These are phyloP conservation scores for Agrotis clavis DNA, from an alignment of 2,888 invertebrate species.

Conservation along the genomic window DNA sequence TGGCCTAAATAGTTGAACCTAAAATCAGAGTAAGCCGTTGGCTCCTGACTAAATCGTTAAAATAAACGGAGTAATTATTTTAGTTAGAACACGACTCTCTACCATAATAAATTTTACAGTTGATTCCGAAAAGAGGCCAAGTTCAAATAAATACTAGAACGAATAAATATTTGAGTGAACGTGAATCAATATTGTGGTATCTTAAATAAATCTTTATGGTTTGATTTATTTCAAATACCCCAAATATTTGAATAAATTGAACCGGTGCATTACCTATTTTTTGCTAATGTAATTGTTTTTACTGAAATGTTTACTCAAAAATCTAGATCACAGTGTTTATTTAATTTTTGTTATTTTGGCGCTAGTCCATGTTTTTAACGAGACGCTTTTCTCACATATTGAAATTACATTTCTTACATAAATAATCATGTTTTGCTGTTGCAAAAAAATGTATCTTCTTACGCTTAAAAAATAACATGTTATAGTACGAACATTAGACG, in stretches of 20 bases:
- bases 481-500: background rate
- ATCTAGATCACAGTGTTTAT: conserved; percentile 14
- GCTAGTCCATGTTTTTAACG: background rate
- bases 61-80: conserved; percentile 52
- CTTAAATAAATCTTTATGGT: conserved; percentile 6
- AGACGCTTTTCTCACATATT: background rate
- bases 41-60: conserved; percentile 50
- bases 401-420: background rate
- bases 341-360: background rate
- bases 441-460: conserved; percentile 6
- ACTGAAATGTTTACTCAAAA: conserved; percentile 14
- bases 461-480: background rate
- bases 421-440: conserved; percentile 7
- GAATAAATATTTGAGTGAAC: conserved; percentile 37
- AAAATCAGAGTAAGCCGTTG: conserved; percentile 43
- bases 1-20: conserved; percentile 51
- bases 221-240: conserved; percentile 22
- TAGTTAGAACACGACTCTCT: conserved; percentile 26
- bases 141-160: conserved; percentile 48
- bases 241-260: background rate
- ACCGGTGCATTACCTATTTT: background rate
- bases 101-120: conserved; percentile 29
- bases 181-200: conserved; percentile 44
- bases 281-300: background rate
- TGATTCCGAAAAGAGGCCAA: conserved; percentile 51